phyloP scores from a whole-genome alignment of 1,140 invertebrate genomes.

The Drosophila nigromelanica region DNA sequence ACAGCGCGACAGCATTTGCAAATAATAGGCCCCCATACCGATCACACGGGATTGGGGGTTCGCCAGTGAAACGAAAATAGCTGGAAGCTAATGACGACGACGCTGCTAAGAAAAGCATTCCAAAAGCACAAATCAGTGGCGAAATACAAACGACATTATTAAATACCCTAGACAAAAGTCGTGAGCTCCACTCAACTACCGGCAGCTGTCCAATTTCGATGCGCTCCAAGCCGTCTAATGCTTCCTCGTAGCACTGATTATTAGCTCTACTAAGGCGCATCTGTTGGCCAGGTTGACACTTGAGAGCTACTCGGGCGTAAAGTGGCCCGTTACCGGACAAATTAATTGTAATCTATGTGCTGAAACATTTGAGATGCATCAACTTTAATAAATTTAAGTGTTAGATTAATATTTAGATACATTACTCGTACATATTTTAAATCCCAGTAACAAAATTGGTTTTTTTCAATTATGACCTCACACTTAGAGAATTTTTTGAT shows the following conservation, averaged over 20 bases:
- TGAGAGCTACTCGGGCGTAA: conserved; percentile 23
- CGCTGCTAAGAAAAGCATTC: conserved; percentile 40
- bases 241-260: conserved; percentile 56
- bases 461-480: too few relatives aligned
- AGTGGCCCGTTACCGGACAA: conserved; percentile 9
- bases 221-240: conserved; percentile 44
- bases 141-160: conserved; percentile 79
- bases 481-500: too few relatives aligned
- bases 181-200: conserved; percentile 51
- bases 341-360: conserved; percentile 1
- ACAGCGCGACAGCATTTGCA: conserved; percentile 23
- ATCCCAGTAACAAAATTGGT: too few relatives aligned
- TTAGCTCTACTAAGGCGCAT: conserved; percentile 18
- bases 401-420: neutral
- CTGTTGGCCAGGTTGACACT: conserved; percentile 23
- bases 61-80: conserved; percentile 51
- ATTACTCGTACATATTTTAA: neutral
- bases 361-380: conserved; percentile 7
- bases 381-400: too few relatives aligned
- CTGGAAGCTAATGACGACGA: conserved; percentile 53
- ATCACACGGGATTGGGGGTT: conserved; percentile 19
- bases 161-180: conserved; percentile 63
- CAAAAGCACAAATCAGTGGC: conserved; percentile 51
- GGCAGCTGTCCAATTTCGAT: conserved; percentile 65
- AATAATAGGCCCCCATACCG: conserved; percentile 29